Base-by-base conservation (phyloP, 2,888 invertebrate species). In the Macaria notata region DNA sequence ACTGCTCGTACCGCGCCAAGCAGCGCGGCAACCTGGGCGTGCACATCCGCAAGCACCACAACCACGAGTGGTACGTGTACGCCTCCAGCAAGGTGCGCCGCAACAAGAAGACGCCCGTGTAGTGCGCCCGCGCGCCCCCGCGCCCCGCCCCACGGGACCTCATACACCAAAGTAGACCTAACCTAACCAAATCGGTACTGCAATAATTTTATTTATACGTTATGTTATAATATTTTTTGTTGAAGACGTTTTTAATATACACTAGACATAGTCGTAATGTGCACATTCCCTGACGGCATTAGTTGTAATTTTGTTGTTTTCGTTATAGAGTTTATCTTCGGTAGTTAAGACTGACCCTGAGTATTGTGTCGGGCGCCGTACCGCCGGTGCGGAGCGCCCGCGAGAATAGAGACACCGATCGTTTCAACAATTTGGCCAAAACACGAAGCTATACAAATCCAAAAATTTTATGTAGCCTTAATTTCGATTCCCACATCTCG, bases 21-120 rank as follows among this genome's bases (percentile, higher is more conserved):
- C 96, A 96, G 80, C 93, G 96, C 52, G 96, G 96, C 69, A 96
- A 96, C 87, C 92, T 96, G 31, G 95, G 95, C 69, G 96, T 96
- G 29, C 96, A 96, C 82, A 95, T 95, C 68, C 93, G 95, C 67
- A 95, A 96, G 78, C 95, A 96, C 91, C 96, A 96, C 92, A 85
- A 88, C 79, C 71, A 79, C 69, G 88, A 92, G 87, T 92, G 92
- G 92, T 85, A 77, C 78, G 65, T 86, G n/a, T 92, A 90, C 84
- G 92, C 92, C 72, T 85, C 76, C 79, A 88, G 75, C 84, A 88
- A 87, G 71, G 84, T 89, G 68, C 72, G 92, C 62, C 87, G 91
- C 62, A 86, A 85, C 79, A 91, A 89, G 70, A 92, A 92, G 75
- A 83, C 87, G 54, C 70, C 86, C 69, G 69, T 77, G 50, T 81